Evolutionary conservation across 2,888 invertebrate species (phyloP), one percentile per base, ranked within the genome.

Genomic region (Ferrisia virgata): DNA sequence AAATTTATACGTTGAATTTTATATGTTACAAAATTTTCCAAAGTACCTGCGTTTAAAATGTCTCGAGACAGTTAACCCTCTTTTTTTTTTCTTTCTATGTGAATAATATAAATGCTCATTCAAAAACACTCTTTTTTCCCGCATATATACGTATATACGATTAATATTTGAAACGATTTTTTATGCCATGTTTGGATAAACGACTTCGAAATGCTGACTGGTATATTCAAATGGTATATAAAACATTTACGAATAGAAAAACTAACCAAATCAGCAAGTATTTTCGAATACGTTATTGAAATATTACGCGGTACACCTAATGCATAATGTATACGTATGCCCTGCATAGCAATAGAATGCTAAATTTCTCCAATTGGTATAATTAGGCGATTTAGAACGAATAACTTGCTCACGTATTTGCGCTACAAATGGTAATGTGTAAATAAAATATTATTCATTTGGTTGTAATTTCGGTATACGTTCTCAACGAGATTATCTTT

Each of bases 391-490:
- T 31, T 69, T 69, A 69, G 8, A 31, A 69, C 69, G 69, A 69
- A 31, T 31, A 69, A 69, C 69, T 69, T 69, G 69, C 31, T 69
- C 69, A 69, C 69, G 69, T 69, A 69, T 69, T 69, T 69, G 69
- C n/a, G 69, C 69, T 69, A 69, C 31, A 69, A 69, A 69, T 69
- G 69, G 69, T 69, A 69, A 69, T 69, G 69, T 15, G 31, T 31
- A 69, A 69, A 69, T 69, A 31, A 69, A 69, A 69, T 69, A 31
- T 69, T 69, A 31, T 31, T 69, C 69, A 31, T 69, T 31, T 69
- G 25, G 31, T 28, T 13, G 69, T 69, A 69, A 69, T 69, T 69
- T 69, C 69, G 69, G 28, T 58, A 22, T 53, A 22, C 53, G 22
- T 22, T 69, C n/a, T 31, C 15, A n/a, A n/a, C n/a, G n/a, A 69